phyloP scores from a whole-genome alignment of 2,888 invertebrate species.

The Pedicia rivosa region DNA sequence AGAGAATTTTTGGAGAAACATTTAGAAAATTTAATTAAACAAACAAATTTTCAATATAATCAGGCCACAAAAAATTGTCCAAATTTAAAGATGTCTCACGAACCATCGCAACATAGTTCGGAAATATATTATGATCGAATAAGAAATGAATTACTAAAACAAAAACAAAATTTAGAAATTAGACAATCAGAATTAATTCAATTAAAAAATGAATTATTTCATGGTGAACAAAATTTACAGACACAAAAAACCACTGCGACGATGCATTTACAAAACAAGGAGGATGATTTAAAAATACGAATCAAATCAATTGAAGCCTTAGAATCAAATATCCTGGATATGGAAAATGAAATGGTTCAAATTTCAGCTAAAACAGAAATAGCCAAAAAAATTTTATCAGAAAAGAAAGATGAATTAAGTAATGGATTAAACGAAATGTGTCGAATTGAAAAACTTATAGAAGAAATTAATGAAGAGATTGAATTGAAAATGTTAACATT shows the following conservation, averaged over 20 bases:
- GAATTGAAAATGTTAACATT: background rate
- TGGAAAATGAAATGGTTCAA: constrained; percentile 1
- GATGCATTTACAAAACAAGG: background rate
- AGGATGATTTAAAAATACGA: constrained; percentile 1
- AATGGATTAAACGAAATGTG: background rate
- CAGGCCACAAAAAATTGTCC: constrained; percentile 1
- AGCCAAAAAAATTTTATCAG: background rate
- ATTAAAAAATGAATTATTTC: background rate
- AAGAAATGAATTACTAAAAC: background rate
- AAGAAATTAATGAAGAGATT: constrained; percentile 1
- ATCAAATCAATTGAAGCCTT: constrained; percentile 1
- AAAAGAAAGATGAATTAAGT: background rate
- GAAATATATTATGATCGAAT: background rate
- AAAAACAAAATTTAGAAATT: constrained; percentile 1
- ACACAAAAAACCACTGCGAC: background rate
- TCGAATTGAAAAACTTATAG: constrained; percentile 2
- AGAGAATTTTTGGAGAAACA: background rate
- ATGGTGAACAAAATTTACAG: background rate
- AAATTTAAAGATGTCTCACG: background rate
- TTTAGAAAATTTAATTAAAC: background rate
- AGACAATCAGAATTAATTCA: constrained; percentile 1
- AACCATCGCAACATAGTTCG: background rate
- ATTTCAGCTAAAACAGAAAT: background rate
- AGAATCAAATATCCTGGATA: background rate
- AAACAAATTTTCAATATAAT: constrained; percentile 1